phyloP scores from a whole-genome alignment of 2,888 invertebrate species.

The Gibbula magus region DNA sequence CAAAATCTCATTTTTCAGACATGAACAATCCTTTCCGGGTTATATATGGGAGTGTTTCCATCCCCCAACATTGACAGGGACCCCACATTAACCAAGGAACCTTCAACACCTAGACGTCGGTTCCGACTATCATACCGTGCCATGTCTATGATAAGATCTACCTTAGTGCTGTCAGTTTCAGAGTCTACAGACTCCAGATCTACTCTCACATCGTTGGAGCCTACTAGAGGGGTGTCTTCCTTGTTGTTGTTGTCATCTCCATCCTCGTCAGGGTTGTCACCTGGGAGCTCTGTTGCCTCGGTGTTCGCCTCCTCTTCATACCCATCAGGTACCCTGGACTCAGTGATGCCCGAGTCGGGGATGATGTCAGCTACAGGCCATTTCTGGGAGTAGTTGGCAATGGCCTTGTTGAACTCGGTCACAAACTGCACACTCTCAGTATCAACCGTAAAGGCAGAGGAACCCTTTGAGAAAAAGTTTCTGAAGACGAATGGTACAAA shows the following conservation, averaged over 20 bases:
- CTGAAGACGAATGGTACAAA: constrained; percentile 57
- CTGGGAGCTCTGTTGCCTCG: not conserved
- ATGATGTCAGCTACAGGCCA: constrained; percentile 42
- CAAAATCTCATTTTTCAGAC: not conserved
- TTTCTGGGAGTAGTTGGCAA: constrained; percentile 28
- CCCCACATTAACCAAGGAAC: not conserved
- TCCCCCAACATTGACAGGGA: constrained; percentile 21
- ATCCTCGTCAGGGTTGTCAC: not conserved
- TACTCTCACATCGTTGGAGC: not conserved
- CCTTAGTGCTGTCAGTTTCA: not conserved
- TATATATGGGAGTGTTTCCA: not conserved
- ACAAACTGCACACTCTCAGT: constrained; percentile 57
- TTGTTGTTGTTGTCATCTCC: not conserved
- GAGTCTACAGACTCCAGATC: not conserved
- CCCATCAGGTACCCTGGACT: not conserved
- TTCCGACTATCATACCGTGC: not conserved
- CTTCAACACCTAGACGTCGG: not conserved
- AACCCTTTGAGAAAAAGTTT: constrained; percentile 52
- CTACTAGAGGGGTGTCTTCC: not conserved
- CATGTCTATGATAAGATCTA: constrained; percentile 20
- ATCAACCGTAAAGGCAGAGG: constrained; percentile 53
- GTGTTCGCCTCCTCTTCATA: constrained; percentile 15
- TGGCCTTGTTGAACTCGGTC: constrained; percentile 40
- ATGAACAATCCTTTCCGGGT: not conserved
- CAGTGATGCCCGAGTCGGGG: constrained; percentile 22